Percentiles rank a stretch among this genome's conserved stretches.
Conservation (phyloP, 2,888 invertebrate species). For the Beris morrisii region DNA sequence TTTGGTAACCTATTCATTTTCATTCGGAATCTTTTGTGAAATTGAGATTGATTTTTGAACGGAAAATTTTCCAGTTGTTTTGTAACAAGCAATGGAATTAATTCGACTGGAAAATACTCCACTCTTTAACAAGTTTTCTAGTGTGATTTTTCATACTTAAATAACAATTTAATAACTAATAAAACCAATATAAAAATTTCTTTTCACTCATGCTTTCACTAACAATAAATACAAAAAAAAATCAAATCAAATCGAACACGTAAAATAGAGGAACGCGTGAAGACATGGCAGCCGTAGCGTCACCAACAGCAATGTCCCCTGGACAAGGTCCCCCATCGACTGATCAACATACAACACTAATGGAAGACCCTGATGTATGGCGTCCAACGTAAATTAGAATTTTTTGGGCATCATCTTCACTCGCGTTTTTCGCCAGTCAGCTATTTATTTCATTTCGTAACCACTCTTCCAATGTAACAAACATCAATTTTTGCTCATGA, state of each 20-base stretch:
- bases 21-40: neutral
- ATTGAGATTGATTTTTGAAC: too few relatives aligned
- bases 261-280: conserved; percentile 73
- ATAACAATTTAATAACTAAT: conserved; percentile 10
- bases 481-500: neutral
- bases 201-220: conserved; percentile 37
- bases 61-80: too few relatives aligned
- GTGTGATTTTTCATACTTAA: too few relatives aligned
- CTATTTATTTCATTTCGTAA: conserved; percentile 23
- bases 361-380: conserved; percentile 93
- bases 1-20: neutral
- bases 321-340: conserved; percentile 62
- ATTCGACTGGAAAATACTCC: neutral
- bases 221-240: conserved; percentile 27
- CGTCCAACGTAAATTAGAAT: conserved; percentile 77
- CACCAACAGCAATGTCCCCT: conserved; percentile 65
- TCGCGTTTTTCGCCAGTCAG: conserved; percentile 9
- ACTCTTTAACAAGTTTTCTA: too few relatives aligned
- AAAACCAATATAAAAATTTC: conserved; percentile 23
- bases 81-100: neutral
- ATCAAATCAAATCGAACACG: conserved; percentile 4
- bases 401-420: conserved; percentile 7
- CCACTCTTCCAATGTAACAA: neutral
- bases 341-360: conserved; percentile 73
- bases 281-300: conserved; percentile 82